Conservation (phyloP, 2,797 vertebrate species). For the Myotis myotis region DNA sequence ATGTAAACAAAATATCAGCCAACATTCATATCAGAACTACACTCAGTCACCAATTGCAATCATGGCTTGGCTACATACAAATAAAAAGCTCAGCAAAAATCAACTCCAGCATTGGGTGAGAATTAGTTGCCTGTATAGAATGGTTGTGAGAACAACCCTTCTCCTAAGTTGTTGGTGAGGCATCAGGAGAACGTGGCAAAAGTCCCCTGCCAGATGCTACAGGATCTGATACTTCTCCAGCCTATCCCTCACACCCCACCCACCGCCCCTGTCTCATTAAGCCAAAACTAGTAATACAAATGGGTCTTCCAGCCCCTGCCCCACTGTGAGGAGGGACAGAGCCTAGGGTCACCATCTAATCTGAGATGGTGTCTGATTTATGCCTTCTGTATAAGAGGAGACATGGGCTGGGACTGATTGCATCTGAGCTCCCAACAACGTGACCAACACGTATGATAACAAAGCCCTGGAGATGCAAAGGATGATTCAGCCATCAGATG, state of each 20-base stretch:
- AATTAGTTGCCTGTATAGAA: background rate
- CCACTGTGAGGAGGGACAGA: background rate
- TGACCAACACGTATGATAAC: background rate
- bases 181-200: background rate
- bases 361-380: background rate
- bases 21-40: background rate
- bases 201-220: background rate
- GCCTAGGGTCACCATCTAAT: background rate
- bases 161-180: background rate
- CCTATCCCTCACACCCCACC: background rate
- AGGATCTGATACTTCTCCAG: background rate
- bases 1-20: background rate
- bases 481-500: background rate
- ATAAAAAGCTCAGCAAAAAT: background rate
- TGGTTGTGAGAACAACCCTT: background rate
- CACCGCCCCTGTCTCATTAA: background rate
- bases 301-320: background rate
- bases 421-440: background rate
- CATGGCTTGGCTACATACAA: background rate
- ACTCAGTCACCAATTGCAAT: background rate
- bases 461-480: background rate
- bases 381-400: background rate
- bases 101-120: background rate
- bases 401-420: background rate
- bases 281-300: background rate